Percentiles rank a stretch among this genome's conserved stretches.
Conservation (phyloP, 2,113 vertebrate genomes). For the Orientallactaga bullata region DNA sequence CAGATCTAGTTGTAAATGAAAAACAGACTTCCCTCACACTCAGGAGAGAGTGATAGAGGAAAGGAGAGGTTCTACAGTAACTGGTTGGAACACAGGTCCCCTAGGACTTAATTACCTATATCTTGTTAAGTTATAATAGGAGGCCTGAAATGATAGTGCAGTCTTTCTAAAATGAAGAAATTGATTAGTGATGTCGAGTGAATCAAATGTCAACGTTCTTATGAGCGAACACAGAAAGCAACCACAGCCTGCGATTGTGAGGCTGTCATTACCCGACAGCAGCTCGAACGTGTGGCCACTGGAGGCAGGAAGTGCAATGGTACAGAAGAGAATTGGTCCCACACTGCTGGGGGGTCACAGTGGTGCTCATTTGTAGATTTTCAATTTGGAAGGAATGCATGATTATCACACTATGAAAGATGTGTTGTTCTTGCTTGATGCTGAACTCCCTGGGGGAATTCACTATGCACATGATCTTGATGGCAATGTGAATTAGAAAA, state of each 20-base stretch:
- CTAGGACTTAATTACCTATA: constrained; percentile 84
- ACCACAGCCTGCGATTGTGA: neutral
- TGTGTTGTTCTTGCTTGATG: neutral
- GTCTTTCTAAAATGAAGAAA: constrained; percentile 71
- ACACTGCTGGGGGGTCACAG: neutral
- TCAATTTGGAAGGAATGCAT: neutral
- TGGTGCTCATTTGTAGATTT: neutral
- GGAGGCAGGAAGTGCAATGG: neutral
- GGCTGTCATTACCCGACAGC: neutral
- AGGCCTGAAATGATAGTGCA: constrained; percentile 78
- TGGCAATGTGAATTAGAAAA: neutral
- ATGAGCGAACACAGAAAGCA: constrained; percentile 20
- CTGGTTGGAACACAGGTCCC: constrained; percentile 75
- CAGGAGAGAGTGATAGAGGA: neutral
- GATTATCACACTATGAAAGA: neutral
- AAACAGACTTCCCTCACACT: neutral
- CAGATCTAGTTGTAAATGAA: constrained; percentile 29
- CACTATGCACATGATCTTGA: neutral
- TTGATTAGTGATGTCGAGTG: constrained; percentile 79
- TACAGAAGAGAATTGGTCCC: neutral
- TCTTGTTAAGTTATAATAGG: constrained; percentile 80
- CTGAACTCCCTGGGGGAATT: neutral
- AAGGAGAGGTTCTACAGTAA: constrained; percentile 41
- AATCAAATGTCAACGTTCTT: constrained; percentile 60
- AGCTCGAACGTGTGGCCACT: neutral